Evolutionary conservation across 2,888 invertebrate species (phyloP), one percentile per base, ranked within the genome.

Genomic region (Agrotis puta): DNA sequence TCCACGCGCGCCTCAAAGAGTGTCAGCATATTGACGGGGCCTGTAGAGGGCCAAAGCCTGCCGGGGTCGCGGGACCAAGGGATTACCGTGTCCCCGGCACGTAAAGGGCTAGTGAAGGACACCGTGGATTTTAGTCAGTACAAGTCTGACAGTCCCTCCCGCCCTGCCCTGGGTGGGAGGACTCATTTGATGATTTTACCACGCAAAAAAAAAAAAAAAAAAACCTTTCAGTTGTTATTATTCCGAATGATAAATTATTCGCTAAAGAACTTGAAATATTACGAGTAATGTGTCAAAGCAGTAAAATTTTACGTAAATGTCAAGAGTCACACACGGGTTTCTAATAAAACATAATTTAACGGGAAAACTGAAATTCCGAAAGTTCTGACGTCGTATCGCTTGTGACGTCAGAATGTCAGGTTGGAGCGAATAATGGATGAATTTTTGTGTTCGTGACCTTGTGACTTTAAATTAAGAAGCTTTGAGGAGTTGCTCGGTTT

Each of bases 361-460:
- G 51, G 72, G 64, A 82, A 81, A 70, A 70, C 5, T 9, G 73
- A 64, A 69, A 79, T 63, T 77, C 56, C 47, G 24, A 57, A 79
- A 78, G 68, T 79, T 70, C 9, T 63, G 57, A 64, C 61, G 64
- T 64, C 20, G 39, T 39, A 11, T 39, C 39, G 20, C 62, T 24
- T 68, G 56, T 78, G 73, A 77, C 79, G 79, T 78, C 62, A 73
- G 9, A 51, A 54, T 58, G 51, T 56, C 53, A 71, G 54, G 66
- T 74, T 67, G 43, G 51, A 62, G 22, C 18, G 67, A 57, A 50
- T 76, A 58, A 83, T 77, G 62, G 73, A 65, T 77, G 82, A 65
- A 11, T 71, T 58, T 72, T 72, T 59, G 47, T 47, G 27, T 57
- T 27, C 5, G n/a, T 58, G 20, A 24, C 53, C 65, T 66, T 71